These are phyloP conservation scores for Protodeltote pygarga DNA, from an alignment of 2,888 invertebrate species.

Conservation along the genomic window DNA sequence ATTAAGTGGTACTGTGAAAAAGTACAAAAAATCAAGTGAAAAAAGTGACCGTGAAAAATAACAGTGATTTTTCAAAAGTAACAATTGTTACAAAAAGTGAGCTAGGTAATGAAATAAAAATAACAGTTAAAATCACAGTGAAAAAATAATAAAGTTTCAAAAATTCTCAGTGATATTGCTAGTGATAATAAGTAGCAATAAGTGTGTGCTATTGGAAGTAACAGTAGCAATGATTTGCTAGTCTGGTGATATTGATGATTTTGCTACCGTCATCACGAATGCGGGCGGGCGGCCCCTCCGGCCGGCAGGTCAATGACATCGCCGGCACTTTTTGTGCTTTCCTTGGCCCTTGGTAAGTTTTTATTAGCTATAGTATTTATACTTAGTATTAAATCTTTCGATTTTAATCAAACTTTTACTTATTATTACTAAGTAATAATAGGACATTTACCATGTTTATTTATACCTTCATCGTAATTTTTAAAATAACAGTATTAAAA, in stretches of 20 bases:
- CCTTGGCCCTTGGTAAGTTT: slow-evolving; percentile 76
- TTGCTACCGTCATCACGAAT: slow-evolving; percentile 67
- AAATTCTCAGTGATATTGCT: neutral
- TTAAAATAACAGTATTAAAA: too few relatives aligned
- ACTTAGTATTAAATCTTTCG: too few relatives aligned
- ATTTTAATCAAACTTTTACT: too few relatives aligned
- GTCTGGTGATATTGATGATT: slow-evolving; percentile 69
- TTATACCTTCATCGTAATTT: too few relatives aligned
- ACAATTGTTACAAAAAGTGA: neutral
- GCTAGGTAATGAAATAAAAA: neutral
- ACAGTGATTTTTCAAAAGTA: slow-evolving; percentile 3
- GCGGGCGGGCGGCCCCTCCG: slow-evolving; percentile 71
- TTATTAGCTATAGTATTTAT: too few relatives aligned
- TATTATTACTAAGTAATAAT: too few relatives aligned
- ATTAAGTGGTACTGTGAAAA: too few relatives aligned
- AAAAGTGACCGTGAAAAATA: slow-evolving; percentile 12
- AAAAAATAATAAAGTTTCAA: neutral
- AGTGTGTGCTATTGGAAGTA: slow-evolving; percentile 1
- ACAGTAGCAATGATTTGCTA: slow-evolving; percentile 49
- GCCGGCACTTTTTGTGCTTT: slow-evolving; percentile 74
- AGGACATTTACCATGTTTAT: too few relatives aligned
- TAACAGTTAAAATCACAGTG: slow-evolving; percentile 10
- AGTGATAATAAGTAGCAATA: neutral
- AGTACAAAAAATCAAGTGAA: too few relatives aligned
- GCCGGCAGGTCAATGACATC: slow-evolving; percentile 84